Evolutionary conservation across 2,888 invertebrate species (phyloP).

Genomic region (Agonum fuliginosum): DNA sequence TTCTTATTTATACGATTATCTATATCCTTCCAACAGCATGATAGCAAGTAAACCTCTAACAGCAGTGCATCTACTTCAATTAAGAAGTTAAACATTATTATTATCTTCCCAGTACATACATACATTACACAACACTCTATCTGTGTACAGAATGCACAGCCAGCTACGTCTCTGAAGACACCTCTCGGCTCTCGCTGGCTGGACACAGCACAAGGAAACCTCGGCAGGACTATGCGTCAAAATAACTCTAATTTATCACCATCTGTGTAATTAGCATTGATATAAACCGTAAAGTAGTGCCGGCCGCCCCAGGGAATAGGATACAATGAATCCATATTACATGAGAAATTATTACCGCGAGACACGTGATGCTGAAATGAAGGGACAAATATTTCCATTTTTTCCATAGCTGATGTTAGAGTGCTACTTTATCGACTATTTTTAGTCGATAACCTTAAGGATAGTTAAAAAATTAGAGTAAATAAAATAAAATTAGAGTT

Average conservation of each 20-base stretch:
- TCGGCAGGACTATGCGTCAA: conserved; percentile 47
- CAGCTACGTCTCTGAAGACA: conserved; percentile 18
- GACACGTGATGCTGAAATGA: too few relatives aligned
- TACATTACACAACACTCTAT: neutral
- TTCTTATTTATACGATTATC: too few relatives aligned
- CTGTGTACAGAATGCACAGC: neutral
- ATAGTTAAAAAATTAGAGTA: too few relatives aligned
- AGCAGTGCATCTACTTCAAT: neutral
- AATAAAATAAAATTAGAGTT: too few relatives aligned
- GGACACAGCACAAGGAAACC: conserved; percentile 9
- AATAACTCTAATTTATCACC: conserved; percentile 53
- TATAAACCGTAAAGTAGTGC: conserved; percentile 17
- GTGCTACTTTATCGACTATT: too few relatives aligned
- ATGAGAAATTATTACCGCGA: neutral
- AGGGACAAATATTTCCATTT: too few relatives aligned
- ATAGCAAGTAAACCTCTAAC: too few relatives aligned
- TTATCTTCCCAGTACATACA: neutral
- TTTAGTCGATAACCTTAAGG: too few relatives aligned
- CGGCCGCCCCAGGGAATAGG: neutral
- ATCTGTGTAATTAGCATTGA: conserved; percentile 52
- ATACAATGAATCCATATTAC: neutral
- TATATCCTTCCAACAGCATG: too few relatives aligned
- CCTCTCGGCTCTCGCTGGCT: neutral
- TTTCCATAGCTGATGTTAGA: too few relatives aligned
- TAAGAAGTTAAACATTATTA: neutral